These are phyloP conservation scores for Hemaris fuciformis DNA, from an alignment of 2,888 invertebrate genomes.

Conservation along the genomic window DNA sequence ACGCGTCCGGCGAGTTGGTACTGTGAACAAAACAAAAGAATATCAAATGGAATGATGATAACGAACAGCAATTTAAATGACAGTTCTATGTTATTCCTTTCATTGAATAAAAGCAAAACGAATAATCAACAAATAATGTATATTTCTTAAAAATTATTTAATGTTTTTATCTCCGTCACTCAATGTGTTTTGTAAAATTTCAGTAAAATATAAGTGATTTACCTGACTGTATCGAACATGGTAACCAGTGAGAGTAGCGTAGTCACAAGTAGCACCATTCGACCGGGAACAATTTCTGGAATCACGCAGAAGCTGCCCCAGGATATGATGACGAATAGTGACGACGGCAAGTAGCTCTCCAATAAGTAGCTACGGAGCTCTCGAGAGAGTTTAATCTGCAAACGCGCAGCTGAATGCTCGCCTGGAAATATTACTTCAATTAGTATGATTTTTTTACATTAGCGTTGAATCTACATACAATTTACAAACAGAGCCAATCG, in stretches of 20 bases:
- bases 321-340: conserved; percentile 84
- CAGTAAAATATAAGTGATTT: conserved; percentile 7
- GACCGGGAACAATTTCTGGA: conserved; percentile 84
- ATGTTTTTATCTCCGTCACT: too few relatives aligned
- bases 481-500: background rate
- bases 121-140: background rate
- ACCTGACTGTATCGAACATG: conserved; percentile 85
- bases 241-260: conserved; percentile 84
- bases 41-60: background rate
- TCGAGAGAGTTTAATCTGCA: conserved; percentile 82
- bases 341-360: conserved; percentile 84
- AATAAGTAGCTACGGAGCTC: conserved; percentile 83
- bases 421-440: conserved; percentile 52
- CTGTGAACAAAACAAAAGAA: conserved; percentile 43
- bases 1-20: conserved; percentile 84
- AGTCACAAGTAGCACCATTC: conserved; percentile 84
- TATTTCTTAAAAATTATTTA: too few relatives aligned
- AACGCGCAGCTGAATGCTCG: conserved; percentile 82
- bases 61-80: background rate
- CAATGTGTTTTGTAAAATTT: too few relatives aligned
- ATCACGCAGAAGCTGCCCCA: conserved; percentile 86
- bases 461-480: background rate
- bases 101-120: too few relatives aligned
- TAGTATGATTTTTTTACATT: background rate
- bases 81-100: background rate